Conservation (phyloP, 2,888 invertebrate species). For the Epinotia brunnichana region DNA sequence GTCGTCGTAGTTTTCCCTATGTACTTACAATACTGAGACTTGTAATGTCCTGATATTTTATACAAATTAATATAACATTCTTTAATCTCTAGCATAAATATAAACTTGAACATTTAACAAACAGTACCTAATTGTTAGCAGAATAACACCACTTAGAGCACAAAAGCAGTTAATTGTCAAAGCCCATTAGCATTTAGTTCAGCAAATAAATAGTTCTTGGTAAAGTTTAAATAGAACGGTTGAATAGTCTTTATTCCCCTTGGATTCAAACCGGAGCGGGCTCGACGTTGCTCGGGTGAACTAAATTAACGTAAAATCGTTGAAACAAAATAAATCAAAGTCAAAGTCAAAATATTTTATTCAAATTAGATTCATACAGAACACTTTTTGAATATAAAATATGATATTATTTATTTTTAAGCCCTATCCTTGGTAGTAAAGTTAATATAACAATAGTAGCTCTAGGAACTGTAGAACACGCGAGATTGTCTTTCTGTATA, state of each 20-base stretch:
- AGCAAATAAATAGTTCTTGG: slow-evolving; percentile 50
- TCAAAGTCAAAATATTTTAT: too few species aligned
- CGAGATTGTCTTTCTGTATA: too few species aligned
- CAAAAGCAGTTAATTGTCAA: slow-evolving; percentile 61
- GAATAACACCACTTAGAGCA: slow-evolving; percentile 54
- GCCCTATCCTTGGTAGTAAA: too few species aligned
- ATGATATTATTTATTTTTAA: too few species aligned
- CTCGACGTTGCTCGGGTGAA: slow-evolving; percentile 31
- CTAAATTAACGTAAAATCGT: slow-evolving; percentile 32
- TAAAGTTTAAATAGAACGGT: slow-evolving; percentile 59
- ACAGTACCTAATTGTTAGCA: slow-evolving; percentile 27
- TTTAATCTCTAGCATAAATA: neutral
- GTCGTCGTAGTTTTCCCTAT: neutral
- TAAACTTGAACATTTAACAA: slow-evolving; percentile 16
- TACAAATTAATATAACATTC: neutral
- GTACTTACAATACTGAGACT: too few species aligned
- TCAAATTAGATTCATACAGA: too few species aligned
- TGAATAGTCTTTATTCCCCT: slow-evolving; percentile 47
- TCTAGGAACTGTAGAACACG: too few species aligned
- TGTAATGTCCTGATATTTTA: neutral
- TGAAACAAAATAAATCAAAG: neutral
- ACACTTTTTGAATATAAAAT: too few species aligned
- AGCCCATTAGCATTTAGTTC: slow-evolving; percentile 58
- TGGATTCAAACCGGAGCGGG: slow-evolving; percentile 31
- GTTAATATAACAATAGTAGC: too few species aligned